phyloP scores from a whole-genome alignment of 2,797 vertebrate species.

The Numenius phaeopus region DNA sequence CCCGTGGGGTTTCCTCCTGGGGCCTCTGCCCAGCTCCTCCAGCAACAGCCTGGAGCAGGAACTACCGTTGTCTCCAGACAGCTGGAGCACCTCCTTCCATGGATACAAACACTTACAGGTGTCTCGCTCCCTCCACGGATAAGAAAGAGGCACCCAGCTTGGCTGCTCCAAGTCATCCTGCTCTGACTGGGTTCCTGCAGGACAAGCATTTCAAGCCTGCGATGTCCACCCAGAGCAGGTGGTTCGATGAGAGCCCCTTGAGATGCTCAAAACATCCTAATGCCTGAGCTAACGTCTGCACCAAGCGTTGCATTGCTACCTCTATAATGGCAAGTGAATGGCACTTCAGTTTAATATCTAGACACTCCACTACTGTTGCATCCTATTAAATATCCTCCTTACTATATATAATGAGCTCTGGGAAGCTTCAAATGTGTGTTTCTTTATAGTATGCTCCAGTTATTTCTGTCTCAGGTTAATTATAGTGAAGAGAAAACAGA shows the following conservation, averaged over 20 bases:
- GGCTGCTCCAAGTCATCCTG: not conserved
- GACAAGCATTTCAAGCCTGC: not conserved
- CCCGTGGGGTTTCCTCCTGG: not conserved
- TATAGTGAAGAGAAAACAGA: not conserved
- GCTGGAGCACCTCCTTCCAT: not conserved
- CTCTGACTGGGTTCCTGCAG: not conserved
- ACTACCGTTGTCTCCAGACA: not conserved
- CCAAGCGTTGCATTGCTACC: not conserved
- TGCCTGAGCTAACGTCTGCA: not conserved
- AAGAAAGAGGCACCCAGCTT: not conserved
- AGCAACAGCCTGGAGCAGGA: not conserved
- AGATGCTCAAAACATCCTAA: not conserved
- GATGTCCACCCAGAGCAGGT: not conserved
- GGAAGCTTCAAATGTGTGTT: not conserved
- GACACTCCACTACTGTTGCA: not conserved
- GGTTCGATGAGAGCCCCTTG: not conserved
- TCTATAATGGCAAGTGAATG: not conserved
- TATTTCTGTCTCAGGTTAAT: not conserved
- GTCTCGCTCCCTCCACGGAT: not conserved
- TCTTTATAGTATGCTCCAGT: not conserved
- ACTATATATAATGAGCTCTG: not conserved
- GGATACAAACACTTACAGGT: not conserved
- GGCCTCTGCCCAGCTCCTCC: not conserved
- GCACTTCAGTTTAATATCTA: not conserved
- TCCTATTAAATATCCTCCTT: not conserved